Evolutionary conservation across 2,113 vertebrate genomes (phyloP).

Genomic region (Spheniscus mendiculus): DNA sequence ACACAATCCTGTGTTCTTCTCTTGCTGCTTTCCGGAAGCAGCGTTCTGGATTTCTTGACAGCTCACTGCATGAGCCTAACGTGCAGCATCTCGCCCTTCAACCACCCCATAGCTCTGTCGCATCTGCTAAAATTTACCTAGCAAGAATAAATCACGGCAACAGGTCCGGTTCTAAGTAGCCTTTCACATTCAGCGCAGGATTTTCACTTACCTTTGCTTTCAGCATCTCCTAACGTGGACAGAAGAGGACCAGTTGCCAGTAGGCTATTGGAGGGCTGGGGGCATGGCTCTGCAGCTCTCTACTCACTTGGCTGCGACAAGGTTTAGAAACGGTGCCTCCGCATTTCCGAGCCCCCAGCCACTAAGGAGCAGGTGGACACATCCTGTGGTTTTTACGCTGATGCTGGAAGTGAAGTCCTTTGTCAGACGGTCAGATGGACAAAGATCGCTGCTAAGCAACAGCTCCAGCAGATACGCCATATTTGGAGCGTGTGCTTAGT

Average conservation of each 20-base stretch:
- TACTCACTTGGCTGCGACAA: not conserved
- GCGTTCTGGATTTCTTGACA: not conserved
- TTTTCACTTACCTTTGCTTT: not conserved
- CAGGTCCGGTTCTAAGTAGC: not conserved
- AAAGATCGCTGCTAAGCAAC: not conserved
- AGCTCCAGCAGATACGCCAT: accelerated
- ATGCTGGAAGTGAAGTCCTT: not conserved
- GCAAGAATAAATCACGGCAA: not conserved
- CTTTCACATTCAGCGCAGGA: not conserved
- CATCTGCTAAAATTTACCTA: not conserved
- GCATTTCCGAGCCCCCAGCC: not conserved
- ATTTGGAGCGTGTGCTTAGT: accelerated
- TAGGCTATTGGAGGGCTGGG: not conserved
- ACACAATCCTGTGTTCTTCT: not conserved
- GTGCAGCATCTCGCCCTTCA: not conserved
- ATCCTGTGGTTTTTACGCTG: accelerated
- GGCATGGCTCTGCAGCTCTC: accelerated
- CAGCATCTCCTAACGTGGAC: accelerated
- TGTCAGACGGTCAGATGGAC: not conserved
- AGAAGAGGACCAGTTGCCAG: not conserved
- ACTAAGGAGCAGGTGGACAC: too few relatives aligned
- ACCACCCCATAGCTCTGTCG: not conserved
- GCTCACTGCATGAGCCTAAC: accelerated
- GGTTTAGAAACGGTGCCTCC: not conserved
- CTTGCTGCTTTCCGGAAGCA: not conserved